A percentile compares a stretch with the other conserved stretches of the same genome.
Conservation (phyloP, 2,113 vertebrate species). For the Halcyon malimbica region DNA sequence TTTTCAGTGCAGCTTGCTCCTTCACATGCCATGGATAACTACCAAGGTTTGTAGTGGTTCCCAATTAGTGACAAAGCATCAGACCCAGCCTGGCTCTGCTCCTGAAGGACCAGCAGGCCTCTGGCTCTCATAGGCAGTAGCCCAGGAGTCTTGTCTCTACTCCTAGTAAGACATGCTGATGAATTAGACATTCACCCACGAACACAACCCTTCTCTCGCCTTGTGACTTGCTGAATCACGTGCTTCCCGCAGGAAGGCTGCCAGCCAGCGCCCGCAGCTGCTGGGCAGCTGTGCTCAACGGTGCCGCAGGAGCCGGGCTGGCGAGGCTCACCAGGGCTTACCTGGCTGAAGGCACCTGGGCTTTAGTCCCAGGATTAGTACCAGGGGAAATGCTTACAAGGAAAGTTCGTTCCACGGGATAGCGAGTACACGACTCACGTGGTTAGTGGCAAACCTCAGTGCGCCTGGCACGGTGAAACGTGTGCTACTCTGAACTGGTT, state of each 20-base stretch:
- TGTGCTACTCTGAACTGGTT: fast-evolving
- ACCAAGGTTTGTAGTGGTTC: neutral
- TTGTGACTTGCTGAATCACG: neutral
- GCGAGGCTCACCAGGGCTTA: fast-evolving
- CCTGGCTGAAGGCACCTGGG: neutral
- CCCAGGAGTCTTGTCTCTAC: neutral
- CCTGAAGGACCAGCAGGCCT: neutral
- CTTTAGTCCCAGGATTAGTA: neutral
- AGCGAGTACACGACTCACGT: fast-evolving
- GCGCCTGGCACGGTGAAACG: fast-evolving
- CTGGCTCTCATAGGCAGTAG: neutral
- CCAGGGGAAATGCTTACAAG: neutral
- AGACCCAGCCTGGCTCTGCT: neutral
- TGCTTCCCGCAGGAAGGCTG: neutral
- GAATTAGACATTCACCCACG: neutral
- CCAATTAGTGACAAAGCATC: neutral
- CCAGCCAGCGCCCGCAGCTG: fast-evolving
- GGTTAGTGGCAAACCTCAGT: fast-evolving
- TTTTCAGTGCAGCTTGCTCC: neutral
- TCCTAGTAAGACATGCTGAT: neutral
- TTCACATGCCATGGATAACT: neutral
- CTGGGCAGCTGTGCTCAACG: fast-evolving
- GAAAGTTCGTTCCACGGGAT: fast-evolving
- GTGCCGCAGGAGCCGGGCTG: fast-evolving
- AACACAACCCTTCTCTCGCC: fast-evolving